Conservation (phyloP, 2,797 vertebrate genomes). For the Acanthornis magna region DNA sequence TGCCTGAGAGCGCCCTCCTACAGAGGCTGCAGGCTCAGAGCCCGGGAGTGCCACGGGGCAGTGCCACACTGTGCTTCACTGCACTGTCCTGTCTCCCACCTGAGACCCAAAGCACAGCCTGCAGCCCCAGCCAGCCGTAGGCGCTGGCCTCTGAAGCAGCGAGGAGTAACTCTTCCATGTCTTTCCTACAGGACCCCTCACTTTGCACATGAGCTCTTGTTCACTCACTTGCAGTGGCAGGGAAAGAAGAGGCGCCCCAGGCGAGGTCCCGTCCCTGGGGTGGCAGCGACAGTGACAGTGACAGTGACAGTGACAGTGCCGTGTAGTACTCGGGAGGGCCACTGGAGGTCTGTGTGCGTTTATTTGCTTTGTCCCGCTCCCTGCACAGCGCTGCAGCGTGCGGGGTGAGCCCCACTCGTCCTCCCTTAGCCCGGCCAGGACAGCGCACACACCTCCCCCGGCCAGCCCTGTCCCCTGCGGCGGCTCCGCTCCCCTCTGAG, state of each 20-base stretch:
- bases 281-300: not conserved
- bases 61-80: not conserved
- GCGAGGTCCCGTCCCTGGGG: fast-evolving
- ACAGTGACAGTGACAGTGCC: not conserved
- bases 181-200: not conserved
- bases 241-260: not conserved
- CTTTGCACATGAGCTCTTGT: not conserved
- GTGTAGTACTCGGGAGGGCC: conserved; percentile 5
- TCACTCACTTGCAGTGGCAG: not conserved
- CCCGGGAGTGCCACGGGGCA: not conserved
- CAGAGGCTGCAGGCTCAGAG: not conserved
- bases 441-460: fast-evolving
- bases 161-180: not conserved
- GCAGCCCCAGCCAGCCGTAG: not conserved
- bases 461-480: not conserved
- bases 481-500: not conserved
- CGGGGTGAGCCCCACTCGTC: not conserved
- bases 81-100: not conserved
- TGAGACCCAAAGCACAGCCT: not conserved
- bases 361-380: not conserved
- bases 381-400: fast-evolving
- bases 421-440: not conserved
- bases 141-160: not conserved
- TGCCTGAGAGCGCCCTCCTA: not conserved
- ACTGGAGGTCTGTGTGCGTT: conserved; percentile 38